These are phyloP conservation scores for Chlorospingus flavigularis DNA, from an alignment of 2,797 vertebrate species.

Conservation along the genomic window DNA sequence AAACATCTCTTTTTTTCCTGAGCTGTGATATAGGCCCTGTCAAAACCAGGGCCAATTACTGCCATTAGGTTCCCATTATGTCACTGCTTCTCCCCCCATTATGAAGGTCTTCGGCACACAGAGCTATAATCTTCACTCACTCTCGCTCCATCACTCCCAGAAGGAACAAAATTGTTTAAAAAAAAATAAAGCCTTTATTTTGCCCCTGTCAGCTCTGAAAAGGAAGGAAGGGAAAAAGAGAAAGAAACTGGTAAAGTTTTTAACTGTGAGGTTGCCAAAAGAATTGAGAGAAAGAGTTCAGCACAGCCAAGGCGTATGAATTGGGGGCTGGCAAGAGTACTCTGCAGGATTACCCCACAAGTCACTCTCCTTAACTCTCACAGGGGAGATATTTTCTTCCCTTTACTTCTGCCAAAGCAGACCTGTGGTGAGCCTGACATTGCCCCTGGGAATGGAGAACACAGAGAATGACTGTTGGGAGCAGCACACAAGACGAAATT, in stretches of 20 bases:
- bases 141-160: slow-evolving; percentile 91
- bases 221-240: slow-evolving; percentile 74
- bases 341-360: not conserved
- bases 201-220: slow-evolving; percentile 84
- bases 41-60: slow-evolving; percentile 98
- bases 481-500: not conserved
- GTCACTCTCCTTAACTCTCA: not conserved
- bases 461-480: not conserved
- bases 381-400: not conserved
- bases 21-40: slow-evolving; percentile 98
- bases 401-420: not conserved
- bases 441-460: not conserved
- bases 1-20: slow-evolving; percentile 92
- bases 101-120: slow-evolving; percentile 82
- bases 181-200: slow-evolving; percentile 82
- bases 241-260: slow-evolving; percentile 81
- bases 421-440: not conserved
- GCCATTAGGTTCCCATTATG: slow-evolving; percentile 99
- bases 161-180: slow-evolving; percentile 84
- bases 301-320: not conserved
- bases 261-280: slow-evolving; percentile 78
- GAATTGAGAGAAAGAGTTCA: not conserved
- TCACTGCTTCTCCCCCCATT: slow-evolving; percentile 89
- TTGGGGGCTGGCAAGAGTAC: not conserved
- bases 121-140: slow-evolving; percentile 99